Evolutionary conservation across 1,140 invertebrate genomes (phyloP), one percentile per base, ranked within the genome.

Genomic region (Glossosoma conforme): DNA sequence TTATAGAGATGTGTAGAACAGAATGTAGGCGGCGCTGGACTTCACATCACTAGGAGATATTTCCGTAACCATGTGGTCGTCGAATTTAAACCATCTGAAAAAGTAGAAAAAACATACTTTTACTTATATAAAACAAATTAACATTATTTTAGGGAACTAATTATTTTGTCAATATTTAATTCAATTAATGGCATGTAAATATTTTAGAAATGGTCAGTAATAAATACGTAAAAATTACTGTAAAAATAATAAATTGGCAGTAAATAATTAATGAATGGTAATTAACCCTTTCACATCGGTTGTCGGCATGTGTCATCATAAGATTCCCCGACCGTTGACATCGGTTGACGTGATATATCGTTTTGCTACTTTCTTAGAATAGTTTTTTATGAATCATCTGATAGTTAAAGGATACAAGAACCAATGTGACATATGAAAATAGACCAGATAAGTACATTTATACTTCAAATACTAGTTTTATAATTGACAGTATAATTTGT

Each of bases 61-160:
- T 59, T 86, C 81, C 2, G 80, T 80, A 3, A 94, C 89, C 24
- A 86, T 79, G 54, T 89, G 83, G 66, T 96, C 92, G 71, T 95
- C 91, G 71, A 86, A 96, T 65, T 92, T 92, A 70, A 84, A 89
- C 92, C 92, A 96, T 63, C 81, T 84, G 65, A 35, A 69, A 58
- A 47, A 45, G 19, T 57, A 54, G 21, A 54, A 52, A 52, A 62
- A 52, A 59, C 41, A 19, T 32, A 44, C 19, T 32, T 6, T 9
- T 6, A 8, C 3, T 40, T 13, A 40, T 54, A 41, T 49, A 10
- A 36, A 20, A 41, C 3, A 2, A 15, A 53, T 44, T 14, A 14
- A 21, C 2, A 8, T 36, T 36, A 10, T 36, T 36, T 13, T 28
- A 5, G 14, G 8, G 33, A 5, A 10, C 14, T 36, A 36, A 8